These are phyloP conservation scores for Spinus pinus DNA, from an alignment of 2,797 vertebrate genomes.

Conservation along the genomic window DNA sequence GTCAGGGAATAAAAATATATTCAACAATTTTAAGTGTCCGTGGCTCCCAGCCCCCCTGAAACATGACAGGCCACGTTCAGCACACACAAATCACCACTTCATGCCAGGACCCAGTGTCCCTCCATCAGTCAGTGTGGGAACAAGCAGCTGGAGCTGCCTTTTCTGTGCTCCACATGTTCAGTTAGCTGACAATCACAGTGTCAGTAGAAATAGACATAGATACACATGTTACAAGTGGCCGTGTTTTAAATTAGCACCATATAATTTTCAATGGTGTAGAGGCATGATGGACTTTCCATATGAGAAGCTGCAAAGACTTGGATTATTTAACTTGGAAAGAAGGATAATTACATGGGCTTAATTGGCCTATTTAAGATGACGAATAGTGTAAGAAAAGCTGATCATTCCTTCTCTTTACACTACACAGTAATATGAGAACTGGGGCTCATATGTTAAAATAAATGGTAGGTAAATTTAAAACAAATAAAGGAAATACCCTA, in stretches of 20 bases:
- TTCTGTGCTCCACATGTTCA: conserved; percentile 15
- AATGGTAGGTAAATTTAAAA: conserved; percentile 59
- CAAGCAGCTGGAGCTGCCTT: not conserved
- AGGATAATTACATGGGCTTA: conserved; percentile 48
- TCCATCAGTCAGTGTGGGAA: not conserved
- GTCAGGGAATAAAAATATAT: not conserved
- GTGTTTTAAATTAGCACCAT: conserved; percentile 48
- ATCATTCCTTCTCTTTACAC: conserved; percentile 47
- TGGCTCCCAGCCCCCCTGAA: not conserved
- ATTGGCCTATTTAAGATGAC: conserved; percentile 66
- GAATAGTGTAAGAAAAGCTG: conserved; percentile 56
- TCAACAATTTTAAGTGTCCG: rapidly evolving
- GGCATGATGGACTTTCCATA: conserved; percentile 52
- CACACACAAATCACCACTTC: not conserved
- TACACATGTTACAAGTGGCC: not conserved
- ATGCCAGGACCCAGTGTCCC: not conserved
- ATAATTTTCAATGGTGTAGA: conserved; percentile 37
- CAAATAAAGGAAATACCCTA: conserved; percentile 48
- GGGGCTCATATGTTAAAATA: conserved; percentile 51
- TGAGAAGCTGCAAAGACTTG: conserved; percentile 55
- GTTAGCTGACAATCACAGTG: not conserved
- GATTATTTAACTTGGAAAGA: conserved; percentile 68
- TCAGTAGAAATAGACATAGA: conserved; percentile 3
- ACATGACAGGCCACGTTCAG: not conserved
- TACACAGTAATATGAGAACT: conserved; percentile 22